Base-by-base conservation (phyloP, 2,113 vertebrate species). In the Scortum barcoo region DNA sequence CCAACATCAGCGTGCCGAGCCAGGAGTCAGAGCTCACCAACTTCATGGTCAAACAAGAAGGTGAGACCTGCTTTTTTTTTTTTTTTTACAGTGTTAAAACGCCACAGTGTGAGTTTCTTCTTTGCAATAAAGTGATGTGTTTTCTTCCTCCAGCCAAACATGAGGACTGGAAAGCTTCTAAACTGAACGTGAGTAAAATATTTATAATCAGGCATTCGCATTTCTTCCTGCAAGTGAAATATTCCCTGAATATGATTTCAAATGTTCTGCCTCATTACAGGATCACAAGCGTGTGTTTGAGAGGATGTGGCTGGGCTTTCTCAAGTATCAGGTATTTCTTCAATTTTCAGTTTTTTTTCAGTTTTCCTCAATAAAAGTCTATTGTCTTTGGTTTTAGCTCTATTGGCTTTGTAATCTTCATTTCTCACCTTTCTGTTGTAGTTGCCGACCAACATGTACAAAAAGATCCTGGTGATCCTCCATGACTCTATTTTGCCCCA, bases 401-500 rank as follows among this genome's bases (percentile, higher is more conserved):
- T 50, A 13, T 56, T 17, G 11, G 14, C 67, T 72, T 36, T 69
- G 1, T 42, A 16, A 63, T 7, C n/a, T 44, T 48, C 8, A 20
- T 60, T n/a, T 65, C 10, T 78, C 8, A n/a, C 54, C 5, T 71
- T 14, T 85, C 2, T 68, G 5, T 86, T 84, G 9, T 86, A 99
- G 98, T 90, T 99, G 70, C 96, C 97, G 2, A 83, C 88, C 67
- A 94, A 90, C 83, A 95, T 99, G 72, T 99, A 97, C 86, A 99
- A 98, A 91, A 98, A 97, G 86, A 93, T 99, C 38, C 91, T 99
- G 76, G 94, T 99, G 62, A 96, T 97, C 61, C 87, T 98, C 60
- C 98, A 99, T 0, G 97, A 99, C 28, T 95, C 96, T 69, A 95
- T 99, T 76, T 88, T 99, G 83, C 97, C 98, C 0, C 93, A 97